Evolutionary conservation across 2,113 vertebrate species (phyloP).

Genomic region (Elephas maximus): DNA sequence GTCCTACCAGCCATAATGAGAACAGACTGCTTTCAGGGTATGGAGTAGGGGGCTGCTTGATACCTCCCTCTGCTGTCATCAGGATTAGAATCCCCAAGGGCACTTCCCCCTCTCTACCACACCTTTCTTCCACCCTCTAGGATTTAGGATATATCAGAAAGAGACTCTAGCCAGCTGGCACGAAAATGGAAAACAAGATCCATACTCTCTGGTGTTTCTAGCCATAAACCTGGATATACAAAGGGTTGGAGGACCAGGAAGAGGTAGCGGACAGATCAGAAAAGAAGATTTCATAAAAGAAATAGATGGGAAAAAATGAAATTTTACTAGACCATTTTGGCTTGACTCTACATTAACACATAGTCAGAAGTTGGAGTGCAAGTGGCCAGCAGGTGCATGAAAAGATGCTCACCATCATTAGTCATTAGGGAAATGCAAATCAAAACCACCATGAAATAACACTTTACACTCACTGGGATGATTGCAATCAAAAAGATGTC

Average conservation of each 20-base stretch:
- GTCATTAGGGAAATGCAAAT: constrained; percentile 37
- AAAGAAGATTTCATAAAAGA: constrained; percentile 27
- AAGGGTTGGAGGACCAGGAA: background rate
- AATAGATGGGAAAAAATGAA: constrained; percentile 36
- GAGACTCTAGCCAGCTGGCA: background rate
- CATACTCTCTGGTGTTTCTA: background rate
- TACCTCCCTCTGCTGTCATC: background rate
- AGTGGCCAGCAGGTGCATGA: constrained; percentile 14
- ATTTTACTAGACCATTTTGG: constrained; percentile 42
- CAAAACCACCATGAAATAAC: constrained; percentile 15
- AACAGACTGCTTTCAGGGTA: background rate
- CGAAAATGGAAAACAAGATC: background rate
- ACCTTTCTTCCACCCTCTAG: background rate
- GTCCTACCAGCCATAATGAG: background rate
- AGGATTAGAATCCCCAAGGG: background rate
- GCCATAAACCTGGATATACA: background rate
- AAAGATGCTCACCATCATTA: constrained; percentile 12
- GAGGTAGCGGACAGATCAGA: background rate
- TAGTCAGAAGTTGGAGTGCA: constrained; percentile 19
- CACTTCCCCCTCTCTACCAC: background rate
- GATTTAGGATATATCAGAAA: background rate
- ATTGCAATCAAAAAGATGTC: constrained; percentile 9
- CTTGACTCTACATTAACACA: constrained; percentile 12
- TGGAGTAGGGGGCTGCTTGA: background rate
- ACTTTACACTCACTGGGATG: background rate